Conservation (phyloP, 2,113 vertebrate genomes). For the Corythornis vintsioides region DNA sequence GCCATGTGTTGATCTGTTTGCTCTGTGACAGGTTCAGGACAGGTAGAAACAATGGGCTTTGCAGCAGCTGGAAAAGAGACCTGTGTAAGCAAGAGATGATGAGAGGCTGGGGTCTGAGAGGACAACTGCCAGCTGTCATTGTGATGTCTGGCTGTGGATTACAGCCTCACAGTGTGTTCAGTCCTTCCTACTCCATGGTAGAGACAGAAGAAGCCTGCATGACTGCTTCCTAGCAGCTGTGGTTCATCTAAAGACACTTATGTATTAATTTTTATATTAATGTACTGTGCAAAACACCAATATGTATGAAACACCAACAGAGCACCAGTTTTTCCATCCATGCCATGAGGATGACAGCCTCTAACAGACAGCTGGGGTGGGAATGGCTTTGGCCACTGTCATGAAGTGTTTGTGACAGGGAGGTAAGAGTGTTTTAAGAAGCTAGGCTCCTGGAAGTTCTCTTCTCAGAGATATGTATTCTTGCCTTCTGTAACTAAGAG, state of each 20-base stretch:
- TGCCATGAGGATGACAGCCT: neutral
- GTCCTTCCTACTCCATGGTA: neutral
- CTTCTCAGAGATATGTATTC: neutral
- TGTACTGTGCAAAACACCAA: neutral
- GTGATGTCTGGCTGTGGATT: rapidly evolving
- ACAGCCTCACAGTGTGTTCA: rapidly evolving
- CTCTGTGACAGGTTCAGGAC: neutral
- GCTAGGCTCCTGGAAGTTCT: neutral
- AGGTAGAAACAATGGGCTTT: neutral
- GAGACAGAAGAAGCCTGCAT: neutral
- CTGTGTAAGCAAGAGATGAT: neutral
- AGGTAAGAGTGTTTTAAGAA: neutral
- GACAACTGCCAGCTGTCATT: neutral
- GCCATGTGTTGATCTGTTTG: rapidly evolving
- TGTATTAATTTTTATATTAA: neutral
- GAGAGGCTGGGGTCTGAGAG: rapidly evolving
- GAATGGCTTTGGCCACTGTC: neutral
- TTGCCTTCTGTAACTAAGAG: neutral
- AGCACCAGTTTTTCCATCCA: neutral
- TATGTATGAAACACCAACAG: neutral
- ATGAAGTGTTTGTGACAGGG: neutral
- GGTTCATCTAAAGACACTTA: neutral
- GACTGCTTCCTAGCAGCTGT: neutral
- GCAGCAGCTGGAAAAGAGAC: neutral
- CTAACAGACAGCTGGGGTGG: neutral